phyloP scores from a whole-genome alignment of 2,888 invertebrate species.

The Ariolimax columbianus region DNA sequence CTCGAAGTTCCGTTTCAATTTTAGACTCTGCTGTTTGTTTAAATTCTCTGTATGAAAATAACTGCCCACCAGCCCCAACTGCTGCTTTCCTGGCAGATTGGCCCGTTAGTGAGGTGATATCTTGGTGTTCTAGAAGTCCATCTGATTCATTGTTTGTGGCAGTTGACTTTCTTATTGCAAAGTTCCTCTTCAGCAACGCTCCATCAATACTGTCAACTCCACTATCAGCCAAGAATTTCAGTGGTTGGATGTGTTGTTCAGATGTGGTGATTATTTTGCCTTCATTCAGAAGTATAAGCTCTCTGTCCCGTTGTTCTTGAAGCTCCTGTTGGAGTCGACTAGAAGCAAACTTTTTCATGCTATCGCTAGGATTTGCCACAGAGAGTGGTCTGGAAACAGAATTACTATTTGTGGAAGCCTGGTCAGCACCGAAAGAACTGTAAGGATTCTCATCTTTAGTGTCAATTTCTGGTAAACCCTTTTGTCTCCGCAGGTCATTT shows the following conservation, averaged over 20 bases:
- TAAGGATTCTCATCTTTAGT: conserved; percentile 35
- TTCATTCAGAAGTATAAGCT: conserved; percentile 87
- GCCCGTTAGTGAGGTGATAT: not conserved
- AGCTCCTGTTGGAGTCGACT: conserved; percentile 92
- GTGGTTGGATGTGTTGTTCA: conserved; percentile 81
- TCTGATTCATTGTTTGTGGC: not conserved
- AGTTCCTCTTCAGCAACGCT: conserved; percentile 68
- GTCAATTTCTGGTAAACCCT: conserved; percentile 70
- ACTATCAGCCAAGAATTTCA: conserved; percentile 68
- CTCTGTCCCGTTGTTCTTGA: conserved; percentile 89
- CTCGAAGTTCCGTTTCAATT: conserved; percentile 90
- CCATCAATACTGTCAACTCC: conserved; percentile 57
- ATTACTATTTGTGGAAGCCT: not conserved
- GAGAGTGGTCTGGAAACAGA: conserved; percentile 3
- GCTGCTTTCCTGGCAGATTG: conserved; percentile 28
- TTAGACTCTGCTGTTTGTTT: conserved; percentile 92
- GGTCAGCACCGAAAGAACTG: conserved; percentile 30
- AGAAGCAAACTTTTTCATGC: conserved; percentile 79
- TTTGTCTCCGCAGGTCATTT: conserved; percentile 79
- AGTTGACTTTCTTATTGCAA: conserved; percentile 49
- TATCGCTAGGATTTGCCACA: conserved; percentile 42
- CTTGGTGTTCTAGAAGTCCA: not conserved
- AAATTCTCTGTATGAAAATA: conserved; percentile 83
- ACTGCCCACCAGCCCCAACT: conserved; percentile 53
- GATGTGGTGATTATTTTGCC: conserved; percentile 82